Percentiles rank a stretch among this genome's conserved stretches.
These are phyloP conservation scores for Callopanchax toddi DNA, from an alignment of 2,113 vertebrate species.

Conservation along the genomic window DNA sequence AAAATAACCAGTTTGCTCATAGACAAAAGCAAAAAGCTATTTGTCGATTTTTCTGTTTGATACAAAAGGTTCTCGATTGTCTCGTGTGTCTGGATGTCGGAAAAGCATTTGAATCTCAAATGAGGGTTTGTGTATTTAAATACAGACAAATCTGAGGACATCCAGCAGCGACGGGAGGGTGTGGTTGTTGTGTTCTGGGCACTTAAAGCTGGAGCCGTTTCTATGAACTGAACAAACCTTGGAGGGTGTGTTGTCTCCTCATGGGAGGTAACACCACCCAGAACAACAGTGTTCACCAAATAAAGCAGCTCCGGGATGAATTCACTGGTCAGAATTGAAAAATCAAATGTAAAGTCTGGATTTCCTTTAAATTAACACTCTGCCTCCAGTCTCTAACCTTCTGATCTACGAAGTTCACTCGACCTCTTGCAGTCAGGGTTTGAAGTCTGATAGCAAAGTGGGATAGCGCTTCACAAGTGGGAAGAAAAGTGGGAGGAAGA, in stretches of 20 bases:
- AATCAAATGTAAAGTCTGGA: slow-evolving; percentile 4
- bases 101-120: slow-evolving; percentile 72
- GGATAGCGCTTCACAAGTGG: slow-evolving; percentile 70
- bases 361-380: not conserved
- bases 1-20: slow-evolving; percentile 48
- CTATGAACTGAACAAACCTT: slow-evolving; percentile 28
- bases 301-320: slow-evolving; percentile 1
- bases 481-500: slow-evolving; percentile 48
- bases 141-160: slow-evolving; percentile 59
- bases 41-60: slow-evolving; percentile 49
- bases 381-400: slow-evolving; percentile 5
- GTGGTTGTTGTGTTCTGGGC: slow-evolving; percentile 28
- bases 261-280: slow-evolving; percentile 34
- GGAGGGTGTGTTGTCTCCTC: slow-evolving; percentile 14
- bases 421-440: slow-evolving; percentile 53
- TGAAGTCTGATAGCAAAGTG: slow-evolving; percentile 68
- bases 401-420: slow-evolving; percentile 60
- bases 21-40: slow-evolving; percentile 53
- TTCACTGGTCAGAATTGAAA: slow-evolving; percentile 15
- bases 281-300: slow-evolving; percentile 18
- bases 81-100: slow-evolving; percentile 53
- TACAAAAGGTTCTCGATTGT: slow-evolving; percentile 65
- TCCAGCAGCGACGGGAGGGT: slow-evolving; percentile 23
- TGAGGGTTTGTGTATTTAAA: slow-evolving; percentile 66
- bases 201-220: slow-evolving; percentile 35